Conservation (phyloP, 2,888 invertebrate species). For the Caradrina kadenii region DNA sequence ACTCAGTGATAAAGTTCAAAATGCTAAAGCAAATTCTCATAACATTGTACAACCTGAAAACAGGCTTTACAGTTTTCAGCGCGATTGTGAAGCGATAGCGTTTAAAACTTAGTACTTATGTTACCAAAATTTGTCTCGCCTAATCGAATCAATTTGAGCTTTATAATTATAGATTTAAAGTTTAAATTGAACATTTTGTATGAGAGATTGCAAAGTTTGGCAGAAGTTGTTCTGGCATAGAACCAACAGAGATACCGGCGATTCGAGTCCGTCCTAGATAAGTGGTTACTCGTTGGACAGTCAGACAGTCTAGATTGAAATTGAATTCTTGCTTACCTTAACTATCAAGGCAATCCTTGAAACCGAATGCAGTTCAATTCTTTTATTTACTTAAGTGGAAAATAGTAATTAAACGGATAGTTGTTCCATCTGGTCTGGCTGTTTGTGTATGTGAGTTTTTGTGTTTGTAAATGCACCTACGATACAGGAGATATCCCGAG, state of each 20-base stretch:
- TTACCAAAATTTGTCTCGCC: not conserved
- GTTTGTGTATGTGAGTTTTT: too few relatives aligned
- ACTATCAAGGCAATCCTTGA: not conserved
- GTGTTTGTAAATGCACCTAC: too few relatives aligned
- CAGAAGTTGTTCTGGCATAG: constrained; percentile 40
- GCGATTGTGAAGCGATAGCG: constrained; percentile 27
- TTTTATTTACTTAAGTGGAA: too few relatives aligned
- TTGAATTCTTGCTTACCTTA: constrained; percentile 31
- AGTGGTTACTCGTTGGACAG: constrained; percentile 41
- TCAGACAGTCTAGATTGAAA: constrained; percentile 25
- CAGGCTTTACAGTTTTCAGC: constrained; percentile 31
- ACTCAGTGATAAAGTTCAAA: not conserved
- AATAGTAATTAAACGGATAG: too few relatives aligned
- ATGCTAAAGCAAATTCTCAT: not conserved
- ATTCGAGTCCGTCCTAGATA: constrained; percentile 58
- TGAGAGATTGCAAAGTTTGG: constrained; percentile 19
- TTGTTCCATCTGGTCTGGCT: too few relatives aligned
- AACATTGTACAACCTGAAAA: constrained; percentile 16
- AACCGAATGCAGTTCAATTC: not conserved
- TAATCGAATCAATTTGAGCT: constrained; percentile 2
- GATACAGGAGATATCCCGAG: too few relatives aligned
- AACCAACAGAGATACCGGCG: constrained; percentile 43
- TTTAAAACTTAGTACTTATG: constrained; percentile 14
- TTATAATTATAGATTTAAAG: not conserved
- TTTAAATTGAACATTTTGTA: not conserved